Evolutionary conservation across 2,888 invertebrate species (phyloP), one percentile per base, ranked within the genome.

Genomic region (Ochropleura leucogaster): DNA sequence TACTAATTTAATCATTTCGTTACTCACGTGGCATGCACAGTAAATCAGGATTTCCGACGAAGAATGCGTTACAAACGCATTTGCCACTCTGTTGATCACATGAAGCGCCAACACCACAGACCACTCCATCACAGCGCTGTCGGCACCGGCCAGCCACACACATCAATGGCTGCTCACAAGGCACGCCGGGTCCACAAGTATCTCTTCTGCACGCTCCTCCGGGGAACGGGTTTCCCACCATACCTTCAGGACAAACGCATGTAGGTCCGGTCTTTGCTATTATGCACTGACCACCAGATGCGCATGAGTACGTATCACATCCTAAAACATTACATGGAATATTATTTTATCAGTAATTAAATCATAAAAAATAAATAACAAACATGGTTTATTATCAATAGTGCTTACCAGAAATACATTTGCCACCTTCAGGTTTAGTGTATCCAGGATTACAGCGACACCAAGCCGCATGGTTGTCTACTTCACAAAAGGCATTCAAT

Each of bases 61-160:
- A 99, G 91, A 98, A 98, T 18, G 98, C 97, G 91, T 98, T 98
- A 90, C 99, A 99, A 65, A 98, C 97, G 93, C 99, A 99, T 94
- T 98, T 98, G 82, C 98, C 98, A 49, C 97, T 98, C 70, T 97
- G 96, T 87, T 97, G 97, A 90, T 99, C 98, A 91, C 99, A 99
- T 68, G 97, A 97, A 20, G 99, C 99, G 10, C 99, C 99, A 53
- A 99, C 97, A 10, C 99, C 99, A 90, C 99, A 99, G 18, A 98
- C 97, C 14, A 98, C 97, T 53, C 98, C 98, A 87, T 98, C 98
- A 90, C 99, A 99, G 20, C 98, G 97, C 89, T 98, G 98, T 90
- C 98, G 98, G 92, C 99, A 99, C 79, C 99, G 97, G 46, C 99
- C 99, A 40, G 98, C 97, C 80, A 99, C 98, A 91, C 99, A 99